Base-by-base conservation (phyloP, 2,113 vertebrate species). In the Sialia sialis region DNA sequence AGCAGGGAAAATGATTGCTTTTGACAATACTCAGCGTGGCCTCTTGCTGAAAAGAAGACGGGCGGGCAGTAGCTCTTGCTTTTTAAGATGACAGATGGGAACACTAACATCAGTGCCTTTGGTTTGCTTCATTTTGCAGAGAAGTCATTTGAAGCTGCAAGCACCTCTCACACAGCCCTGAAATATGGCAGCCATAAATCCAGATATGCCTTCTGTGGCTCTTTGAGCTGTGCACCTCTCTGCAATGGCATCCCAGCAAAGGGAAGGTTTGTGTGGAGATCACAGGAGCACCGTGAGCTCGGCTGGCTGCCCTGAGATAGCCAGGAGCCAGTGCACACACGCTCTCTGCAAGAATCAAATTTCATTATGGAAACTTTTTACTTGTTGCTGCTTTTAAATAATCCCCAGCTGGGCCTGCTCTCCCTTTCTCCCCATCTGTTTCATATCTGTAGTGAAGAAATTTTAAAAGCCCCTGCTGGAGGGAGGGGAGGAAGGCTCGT, bases 171-270 rank as follows among this genome's bases (percentile, higher is more conserved):
- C 49, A 59, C 15, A 84, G 90, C 56, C 67, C 66, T 76, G 70
- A 96, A 90, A 94, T 73, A 92, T 10, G 54, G 67, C 76, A 94
- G 55, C 56, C 67, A 63, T 89, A 95, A 93, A 96, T 90, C 82
- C 85, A 88, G 63, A 64, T 17, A 29, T 3, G 34, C 41, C 89
- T 91, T 72, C 87, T 69, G 81, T 13, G 41, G 49, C 62, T 88
- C 51, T 67, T 84, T 59, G 84, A 39, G 16, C 34, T 15, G 63
- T 59, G 48, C 6, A 6, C 63, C 56, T 74, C 78, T 62, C 52
- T 72, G 83, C 68, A 84, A 2, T 3, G 43, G 55, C 64, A 48
- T 11, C 83, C 49, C 82, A n/a, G 85, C 60, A 16, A 55, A 29
- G 64, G 36, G 60, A 78, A 49, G 56, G 38, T 9, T 85, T 7